Evolutionary conservation across 2,113 vertebrate genomes (phyloP), one percentile per base, ranked within the genome.

Genomic region (Anas platyrhynchos): DNA sequence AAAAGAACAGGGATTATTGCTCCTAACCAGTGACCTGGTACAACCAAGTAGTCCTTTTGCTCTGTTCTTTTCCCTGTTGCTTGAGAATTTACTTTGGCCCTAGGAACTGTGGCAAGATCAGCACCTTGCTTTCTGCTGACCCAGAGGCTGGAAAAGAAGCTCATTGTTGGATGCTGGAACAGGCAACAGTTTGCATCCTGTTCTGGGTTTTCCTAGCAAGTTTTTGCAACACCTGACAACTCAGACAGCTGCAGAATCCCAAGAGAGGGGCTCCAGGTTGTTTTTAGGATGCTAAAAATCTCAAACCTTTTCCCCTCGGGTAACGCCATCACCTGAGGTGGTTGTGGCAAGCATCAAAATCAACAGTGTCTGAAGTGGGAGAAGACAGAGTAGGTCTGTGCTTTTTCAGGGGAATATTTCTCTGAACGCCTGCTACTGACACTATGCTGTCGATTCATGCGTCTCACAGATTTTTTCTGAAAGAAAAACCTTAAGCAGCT

Each of bases 271-370:
- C 11, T 90, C 48, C 1, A 0, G 63, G 11, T 67, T 69, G 13
- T 20, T 34, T 48, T 62, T 27, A 44, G 36, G 67, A 79, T 83
- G 58, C 52, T 59, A 68, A 88, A 44, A 43, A 50, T 56, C 62
- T 56, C 46, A 54, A 59, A 38, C 6, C 3, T 41, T 75, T 54
- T 63, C 5, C 20, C 7, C 10, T 71, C 13, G 15, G 43, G n/a
- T 56, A 2, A 21, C 5, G 18, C 17, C 15, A 3, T 8, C 15
- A 56, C 0, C 1, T 9, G 20, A 11, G 16, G 14, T 63, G 16
- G 20, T 63, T 75, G 36, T 63, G 36, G 48, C 46, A 63, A 55
- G 9, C 23, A 46, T 67, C 72, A 73, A 75, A 67, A 62, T 8
- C 6, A 26, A 55, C 48, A 79, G 16, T 34, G 3, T 69, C 50